Evolutionary conservation across 2,113 vertebrate genomes (phyloP).

Genomic region (Oncorhynchus keta): DNA sequence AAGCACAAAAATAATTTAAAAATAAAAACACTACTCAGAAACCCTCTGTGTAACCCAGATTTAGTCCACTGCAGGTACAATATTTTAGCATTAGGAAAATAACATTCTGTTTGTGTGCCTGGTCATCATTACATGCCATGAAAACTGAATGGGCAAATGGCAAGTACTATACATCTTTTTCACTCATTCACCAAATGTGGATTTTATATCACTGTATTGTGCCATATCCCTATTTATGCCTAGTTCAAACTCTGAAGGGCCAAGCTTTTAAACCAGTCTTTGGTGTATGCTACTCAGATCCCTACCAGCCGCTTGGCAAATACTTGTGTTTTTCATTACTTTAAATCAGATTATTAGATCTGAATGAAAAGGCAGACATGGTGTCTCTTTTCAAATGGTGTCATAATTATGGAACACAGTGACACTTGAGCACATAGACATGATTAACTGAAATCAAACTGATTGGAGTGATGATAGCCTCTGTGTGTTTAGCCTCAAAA

Average conservation of each 20-base stretch:
- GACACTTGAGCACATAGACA: constrained; percentile 78
- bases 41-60: no score
- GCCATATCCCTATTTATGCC: not conserved
- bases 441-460: constrained; percentile 83
- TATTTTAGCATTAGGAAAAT: not conserved
- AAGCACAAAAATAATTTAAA: no score
- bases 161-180: no score
- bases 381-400: constrained; percentile 63
- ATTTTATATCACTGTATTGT: not conserved
- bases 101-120: not conserved
- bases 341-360: constrained; percentile 63
- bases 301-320: no score
- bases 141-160: not conserved
- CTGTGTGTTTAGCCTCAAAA: constrained; percentile 7
- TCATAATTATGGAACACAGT: constrained; percentile 80
- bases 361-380: constrained; percentile 74
- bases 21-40: no score
- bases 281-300: no score
- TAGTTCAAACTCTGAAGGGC: no score
- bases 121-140: not conserved
- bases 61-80: no score
- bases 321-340: constrained; percentile 18
- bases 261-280: no score
- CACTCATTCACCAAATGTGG: not conserved
- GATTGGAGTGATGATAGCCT: constrained; percentile 78